Evolutionary conservation across 2,888 invertebrate species (phyloP), one percentile per base, ranked within the genome.

Genomic region (Ptychoptera albimana): DNA sequence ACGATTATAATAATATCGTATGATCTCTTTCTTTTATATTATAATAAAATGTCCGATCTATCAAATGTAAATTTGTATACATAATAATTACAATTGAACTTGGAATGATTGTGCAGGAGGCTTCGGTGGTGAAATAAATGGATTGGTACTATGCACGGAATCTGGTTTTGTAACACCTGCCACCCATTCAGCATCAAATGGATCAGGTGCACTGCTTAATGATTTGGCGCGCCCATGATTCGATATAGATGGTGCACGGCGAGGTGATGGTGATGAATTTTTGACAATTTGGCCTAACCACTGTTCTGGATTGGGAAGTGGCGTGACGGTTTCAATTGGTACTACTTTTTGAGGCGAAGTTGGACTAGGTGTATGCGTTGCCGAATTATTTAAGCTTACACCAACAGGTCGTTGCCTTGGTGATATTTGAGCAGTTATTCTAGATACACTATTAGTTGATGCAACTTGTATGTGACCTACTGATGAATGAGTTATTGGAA

Each of bases 111-210:
- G 66, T 51, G 61, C 60, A 51, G 61, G 60, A 51, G 59, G 59
- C 55, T 66, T 66, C 38, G 66, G 63, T 52, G 66, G 64, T 50
- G 66, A 64, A 54, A 66, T 65, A 50, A 66, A 66, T 42, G 66
- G 66, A 59, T 66, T 66, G 51, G 66, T 66, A 53, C 60, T 63
- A 51, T 60, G 64, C 48, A 55, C 50, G 68, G 68, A 47, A 69
- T 61, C 60, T 53, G 67, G 65, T 46, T 63, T 59, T 31, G 77
- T 70, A 2, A 75, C 73, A 39, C 75, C 67, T 45, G 77, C 75
- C 2, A 80, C 86, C 85, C 86, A 87, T 54, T 85, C 85, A 11
- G 85, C 84, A 58, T 87, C 84, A 58, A 87, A 87, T 1, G 87
- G 86, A 66, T 87, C 82, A 13, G 70, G 56, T 2, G 62, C 64